Conservation (phyloP, 2,888 invertebrate species). For the Cheilosia urbana region DNA sequence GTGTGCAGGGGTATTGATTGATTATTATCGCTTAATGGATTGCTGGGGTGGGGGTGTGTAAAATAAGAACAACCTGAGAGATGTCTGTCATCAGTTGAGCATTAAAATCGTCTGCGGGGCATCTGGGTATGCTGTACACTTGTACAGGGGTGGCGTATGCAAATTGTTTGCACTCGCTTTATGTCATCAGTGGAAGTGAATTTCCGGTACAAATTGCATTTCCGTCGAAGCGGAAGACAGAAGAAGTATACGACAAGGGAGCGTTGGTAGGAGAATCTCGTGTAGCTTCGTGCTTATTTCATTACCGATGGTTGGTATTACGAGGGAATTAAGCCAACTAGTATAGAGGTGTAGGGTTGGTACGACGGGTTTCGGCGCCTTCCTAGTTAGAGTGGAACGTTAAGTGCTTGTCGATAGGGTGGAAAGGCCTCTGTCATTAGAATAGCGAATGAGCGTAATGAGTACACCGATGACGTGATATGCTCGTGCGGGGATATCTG, state of each 20-base stretch:
- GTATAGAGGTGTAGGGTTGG: neutral
- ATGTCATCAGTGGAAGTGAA: constrained; percentile 55
- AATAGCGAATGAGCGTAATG: neutral
- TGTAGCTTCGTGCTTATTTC: constrained; percentile 21
- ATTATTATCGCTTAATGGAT: constrained; percentile 13
- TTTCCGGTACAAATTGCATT: constrained; percentile 57
- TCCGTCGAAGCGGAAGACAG: constrained; percentile 36
- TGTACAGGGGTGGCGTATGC: constrained; percentile 1
- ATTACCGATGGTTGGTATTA: constrained; percentile 5
- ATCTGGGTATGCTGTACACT: neutral
- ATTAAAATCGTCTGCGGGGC: neutral
- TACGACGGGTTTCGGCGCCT: neutral
- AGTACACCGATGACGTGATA: too few relatives aligned
- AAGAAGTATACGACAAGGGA: neutral
- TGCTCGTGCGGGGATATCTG: too few relatives aligned
- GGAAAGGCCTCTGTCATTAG: neutral
- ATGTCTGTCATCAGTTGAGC: neutral
- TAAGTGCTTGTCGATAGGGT: neutral
- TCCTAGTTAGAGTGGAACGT: neutral
- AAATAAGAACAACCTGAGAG: constrained; percentile 24
- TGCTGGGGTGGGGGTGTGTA: neutral
- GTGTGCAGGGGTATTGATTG: constrained; percentile 6
- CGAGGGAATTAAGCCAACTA: constrained; percentile 11
- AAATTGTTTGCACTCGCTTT: constrained; percentile 30
- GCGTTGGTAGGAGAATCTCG: neutral